phyloP scores from a whole-genome alignment of 2,113 vertebrate genomes.

The Todiramphus saurophagus region DNA sequence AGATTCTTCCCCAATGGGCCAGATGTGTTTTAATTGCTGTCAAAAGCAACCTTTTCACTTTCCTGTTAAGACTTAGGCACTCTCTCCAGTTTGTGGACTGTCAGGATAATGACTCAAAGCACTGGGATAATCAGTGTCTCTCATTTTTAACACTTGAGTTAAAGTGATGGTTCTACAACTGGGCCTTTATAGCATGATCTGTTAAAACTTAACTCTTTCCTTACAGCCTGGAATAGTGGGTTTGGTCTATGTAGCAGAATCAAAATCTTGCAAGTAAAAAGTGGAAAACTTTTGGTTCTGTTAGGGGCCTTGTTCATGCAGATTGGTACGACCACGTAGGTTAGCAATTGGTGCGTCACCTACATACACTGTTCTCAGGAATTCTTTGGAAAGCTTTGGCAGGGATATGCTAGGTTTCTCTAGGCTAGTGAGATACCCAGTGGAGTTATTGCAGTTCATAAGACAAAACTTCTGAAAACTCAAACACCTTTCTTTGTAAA shows the following conservation, averaged over 20 bases:
- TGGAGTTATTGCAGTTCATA: not conserved
- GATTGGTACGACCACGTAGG: not conserved
- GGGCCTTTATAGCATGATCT: not conserved
- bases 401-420: not conserved
- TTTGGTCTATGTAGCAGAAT: not conserved
- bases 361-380: not conserved
- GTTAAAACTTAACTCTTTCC: not conserved
- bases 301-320: not conserved
- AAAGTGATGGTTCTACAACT: not conserved
- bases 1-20: not conserved
- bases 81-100: not conserved
- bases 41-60: not conserved
- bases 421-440: not conserved
- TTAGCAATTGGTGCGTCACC: not conserved
- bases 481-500: not conserved
- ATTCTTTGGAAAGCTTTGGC: not conserved
- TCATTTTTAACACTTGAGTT: not conserved
- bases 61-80: not conserved
- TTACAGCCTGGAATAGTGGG: not conserved
- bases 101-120: not conserved
- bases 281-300: not conserved
- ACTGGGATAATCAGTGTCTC: not conserved
- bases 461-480: not conserved
- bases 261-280: not conserved
- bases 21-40: not conserved